Base-by-base conservation (phyloP, 2,888 invertebrate species). In the Cerastis leucographa region DNA sequence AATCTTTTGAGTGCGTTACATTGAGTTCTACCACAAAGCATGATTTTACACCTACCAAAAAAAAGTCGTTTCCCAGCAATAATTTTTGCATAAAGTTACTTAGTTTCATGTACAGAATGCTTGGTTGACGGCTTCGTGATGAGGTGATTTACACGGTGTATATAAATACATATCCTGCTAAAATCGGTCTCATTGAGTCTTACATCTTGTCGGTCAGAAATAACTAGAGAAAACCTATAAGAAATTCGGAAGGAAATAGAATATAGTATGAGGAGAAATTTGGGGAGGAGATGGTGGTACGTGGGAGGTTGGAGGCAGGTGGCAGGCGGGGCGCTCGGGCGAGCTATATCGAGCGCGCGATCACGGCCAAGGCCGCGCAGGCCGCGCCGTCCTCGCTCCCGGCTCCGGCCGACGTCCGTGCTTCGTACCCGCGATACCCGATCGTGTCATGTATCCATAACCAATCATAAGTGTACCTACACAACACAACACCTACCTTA, bases 291-390 rank as follows among this genome's bases (percentile, higher is more conserved):
- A 80, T 76, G 87, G 87, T 87, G 87, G 89, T 82, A 85, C 85
- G 88, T 85, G 84, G 90, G 88, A 74, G 85, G 86, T 81, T 83
- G 90, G 85, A 80, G 89, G 88, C 81, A 79, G 90, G 88, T 83
- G 90, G 89, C 81, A 79, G 90, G 88, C 84, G 90, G 89, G 92
- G 92, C 87, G 89, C 89, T 90, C 85, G 91, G 91, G 88, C 90
- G 91, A 90, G 95, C 95, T 96, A 96, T 96, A 96, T 96, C 95
- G 96, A 96, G 96, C 96, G 94, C 90, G 92, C 95, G 96, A 96
- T 96, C 96, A 96, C 95, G 96, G 96, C 95, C 96, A 96, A 96
- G 96, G 96, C 93, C 94, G 93, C 92, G 90, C 89, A 78, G 85
- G 90, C 89, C 78, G 85, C 87, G 91, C 90, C 95, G 93, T 91